A percentile compares a stretch with the other conserved stretches of the same genome.
phyloP scores from a whole-genome alignment of 2,888 invertebrate species.

The Microdon myrmicae region DNA sequence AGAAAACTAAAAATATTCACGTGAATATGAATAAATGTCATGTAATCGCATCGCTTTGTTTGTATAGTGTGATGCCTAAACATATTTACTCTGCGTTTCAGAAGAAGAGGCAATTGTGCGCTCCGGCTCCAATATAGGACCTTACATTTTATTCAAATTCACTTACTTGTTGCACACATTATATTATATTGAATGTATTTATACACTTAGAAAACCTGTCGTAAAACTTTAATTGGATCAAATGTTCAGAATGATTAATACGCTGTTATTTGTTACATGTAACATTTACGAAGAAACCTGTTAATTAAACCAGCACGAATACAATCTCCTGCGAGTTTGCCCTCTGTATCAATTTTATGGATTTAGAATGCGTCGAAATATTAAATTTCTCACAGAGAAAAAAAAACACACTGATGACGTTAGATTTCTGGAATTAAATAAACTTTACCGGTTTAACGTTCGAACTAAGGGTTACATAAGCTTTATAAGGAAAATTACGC shows the following conservation, averaged over 20 bases:
- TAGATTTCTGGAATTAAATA: too few species aligned
- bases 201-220: too few species aligned
- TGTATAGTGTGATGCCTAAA: too few species aligned
- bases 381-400: too few species aligned
- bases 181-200: too few species aligned
- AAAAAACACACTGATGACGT: too few species aligned
- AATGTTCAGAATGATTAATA: slow-evolving; percentile 50
- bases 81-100: neutral
- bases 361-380: neutral
- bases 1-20: slow-evolving; percentile 54
- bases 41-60: neutral
- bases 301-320: slow-evolving; percentile 56
- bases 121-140: neutral
- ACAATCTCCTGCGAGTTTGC: too few species aligned
- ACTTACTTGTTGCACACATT: too few species aligned
- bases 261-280: slow-evolving; percentile 55
- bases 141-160: too few species aligned
- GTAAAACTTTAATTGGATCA: slow-evolving; percentile 46
- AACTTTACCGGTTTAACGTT: too few species aligned
- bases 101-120: neutral
- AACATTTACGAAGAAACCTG: slow-evolving; percentile 56
- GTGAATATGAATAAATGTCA: neutral
- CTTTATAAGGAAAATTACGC: too few species aligned
- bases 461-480: too few species aligned
- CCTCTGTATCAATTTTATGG: slow-evolving; percentile 5